Evolutionary conservation across 2,113 vertebrate genomes (phyloP).

Genomic region (Pica pica): DNA sequence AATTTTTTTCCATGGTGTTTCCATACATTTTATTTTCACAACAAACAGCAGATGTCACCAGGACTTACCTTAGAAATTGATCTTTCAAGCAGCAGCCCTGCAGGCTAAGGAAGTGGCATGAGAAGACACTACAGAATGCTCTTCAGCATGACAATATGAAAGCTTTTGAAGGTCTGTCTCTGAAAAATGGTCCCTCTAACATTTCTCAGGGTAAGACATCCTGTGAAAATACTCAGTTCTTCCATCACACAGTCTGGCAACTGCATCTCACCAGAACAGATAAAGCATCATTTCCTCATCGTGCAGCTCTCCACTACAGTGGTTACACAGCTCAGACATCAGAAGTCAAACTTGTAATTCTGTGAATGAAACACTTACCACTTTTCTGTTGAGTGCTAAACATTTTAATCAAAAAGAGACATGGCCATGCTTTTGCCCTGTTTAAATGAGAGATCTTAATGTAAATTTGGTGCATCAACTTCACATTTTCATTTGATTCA

Average conservation of each 20-base stretch:
- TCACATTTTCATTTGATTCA: background rate
- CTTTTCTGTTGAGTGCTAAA: background rate
- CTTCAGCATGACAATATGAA: background rate
- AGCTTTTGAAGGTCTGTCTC: background rate
- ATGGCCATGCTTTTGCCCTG: background rate
- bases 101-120: background rate
- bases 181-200: background rate
- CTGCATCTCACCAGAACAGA: background rate
- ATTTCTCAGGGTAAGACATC: background rate
- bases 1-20: background rate
- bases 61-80: background rate
- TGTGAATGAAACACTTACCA: background rate
- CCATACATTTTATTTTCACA: background rate
- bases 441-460: background rate
- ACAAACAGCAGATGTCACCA: background rate
- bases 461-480: background rate
- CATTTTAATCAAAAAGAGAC: background rate
- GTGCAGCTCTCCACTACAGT: background rate
- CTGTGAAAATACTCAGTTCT: background rate
- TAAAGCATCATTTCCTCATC: background rate
- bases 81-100: background rate
- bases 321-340: background rate
- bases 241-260: background rate
- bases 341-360: background rate
- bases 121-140: background rate